Conservation (phyloP, 2,113 vertebrate genomes). For the Artemisiospiza belli region DNA sequence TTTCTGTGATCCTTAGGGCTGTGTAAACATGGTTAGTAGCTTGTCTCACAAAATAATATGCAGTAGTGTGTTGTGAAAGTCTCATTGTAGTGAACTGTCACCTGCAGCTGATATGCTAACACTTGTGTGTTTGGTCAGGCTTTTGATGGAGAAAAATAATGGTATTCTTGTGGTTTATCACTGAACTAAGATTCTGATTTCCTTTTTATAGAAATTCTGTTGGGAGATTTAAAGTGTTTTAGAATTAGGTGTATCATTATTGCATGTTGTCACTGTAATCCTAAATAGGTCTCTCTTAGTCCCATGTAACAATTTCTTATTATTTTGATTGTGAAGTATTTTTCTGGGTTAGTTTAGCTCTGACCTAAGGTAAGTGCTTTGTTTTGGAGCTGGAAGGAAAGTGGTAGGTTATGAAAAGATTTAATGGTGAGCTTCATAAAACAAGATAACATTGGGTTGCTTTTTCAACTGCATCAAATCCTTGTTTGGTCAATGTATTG, state of each 20-base stretch:
- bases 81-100: not conserved
- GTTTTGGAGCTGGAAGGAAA: not conserved
- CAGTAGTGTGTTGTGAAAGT: not conserved
- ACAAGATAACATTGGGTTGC: not conserved
- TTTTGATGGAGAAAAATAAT: not conserved
- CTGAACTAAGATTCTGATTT: not conserved
- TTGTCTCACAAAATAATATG: not conserved
- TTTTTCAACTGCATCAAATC: not conserved
- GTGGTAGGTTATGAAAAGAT: not conserved
- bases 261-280: not conserved
- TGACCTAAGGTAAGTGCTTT: not conserved
- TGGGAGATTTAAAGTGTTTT: not conserved
- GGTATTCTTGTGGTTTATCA: not conserved
- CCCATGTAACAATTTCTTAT: not conserved
- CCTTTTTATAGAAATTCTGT: not conserved
- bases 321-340: not conserved
- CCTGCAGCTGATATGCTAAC: not conserved
- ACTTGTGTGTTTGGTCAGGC: not conserved
- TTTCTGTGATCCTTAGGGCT: accelerated
- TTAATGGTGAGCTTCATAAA: not conserved
- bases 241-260: not conserved
- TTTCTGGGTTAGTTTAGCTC: not conserved
- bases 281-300: not conserved
- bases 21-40: not conserved
- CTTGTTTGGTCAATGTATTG: not conserved